These are phyloP conservation scores for Tetragnatha versicolor DNA, from an alignment of 1,140 invertebrate genomes.

Conservation along the genomic window DNA sequence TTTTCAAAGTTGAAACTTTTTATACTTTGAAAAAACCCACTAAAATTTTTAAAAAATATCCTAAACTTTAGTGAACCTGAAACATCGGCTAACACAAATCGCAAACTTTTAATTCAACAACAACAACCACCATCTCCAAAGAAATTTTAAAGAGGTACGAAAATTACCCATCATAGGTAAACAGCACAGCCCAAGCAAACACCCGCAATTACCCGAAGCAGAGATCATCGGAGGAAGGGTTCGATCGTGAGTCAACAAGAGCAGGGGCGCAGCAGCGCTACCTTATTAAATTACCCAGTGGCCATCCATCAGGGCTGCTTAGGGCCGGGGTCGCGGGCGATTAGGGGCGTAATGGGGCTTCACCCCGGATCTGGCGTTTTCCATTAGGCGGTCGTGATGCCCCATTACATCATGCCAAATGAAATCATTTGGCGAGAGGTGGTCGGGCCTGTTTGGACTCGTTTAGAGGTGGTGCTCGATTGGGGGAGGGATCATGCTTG, in stretches of 20 bases:
- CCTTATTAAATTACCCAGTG: background rate
- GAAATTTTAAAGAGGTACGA: no score
- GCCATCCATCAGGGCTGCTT: slow-evolving; percentile 29
- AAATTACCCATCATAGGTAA: no score
- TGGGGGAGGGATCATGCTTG: no score
- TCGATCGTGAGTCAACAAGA: background rate
- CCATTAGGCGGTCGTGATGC: slow-evolving; percentile 39
- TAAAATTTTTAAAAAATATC: no score
- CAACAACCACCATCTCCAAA: background rate
- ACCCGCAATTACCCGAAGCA: background rate
- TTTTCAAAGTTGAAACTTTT: no score
- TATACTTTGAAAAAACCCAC: no score
- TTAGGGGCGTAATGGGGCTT: slow-evolving; percentile 45
- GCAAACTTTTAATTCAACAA: no score
- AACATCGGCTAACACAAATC: no score
- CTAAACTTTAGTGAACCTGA: no score
- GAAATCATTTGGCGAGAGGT: slow-evolving; percentile 26
- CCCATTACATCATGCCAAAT: slow-evolving; percentile 39
- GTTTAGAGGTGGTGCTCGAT: no score
- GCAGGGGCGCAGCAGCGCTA: background rate
- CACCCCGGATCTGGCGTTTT: slow-evolving; percentile 48
- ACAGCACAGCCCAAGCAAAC: no score
- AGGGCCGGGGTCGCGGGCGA: slow-evolving; percentile 24
- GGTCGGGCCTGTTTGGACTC: no score
- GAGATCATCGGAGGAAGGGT: background rate